Evolutionary conservation across 1,140 invertebrate species (phyloP), one percentile per base, ranked within the genome.

Genomic region (Camponotus floridanus): DNA sequence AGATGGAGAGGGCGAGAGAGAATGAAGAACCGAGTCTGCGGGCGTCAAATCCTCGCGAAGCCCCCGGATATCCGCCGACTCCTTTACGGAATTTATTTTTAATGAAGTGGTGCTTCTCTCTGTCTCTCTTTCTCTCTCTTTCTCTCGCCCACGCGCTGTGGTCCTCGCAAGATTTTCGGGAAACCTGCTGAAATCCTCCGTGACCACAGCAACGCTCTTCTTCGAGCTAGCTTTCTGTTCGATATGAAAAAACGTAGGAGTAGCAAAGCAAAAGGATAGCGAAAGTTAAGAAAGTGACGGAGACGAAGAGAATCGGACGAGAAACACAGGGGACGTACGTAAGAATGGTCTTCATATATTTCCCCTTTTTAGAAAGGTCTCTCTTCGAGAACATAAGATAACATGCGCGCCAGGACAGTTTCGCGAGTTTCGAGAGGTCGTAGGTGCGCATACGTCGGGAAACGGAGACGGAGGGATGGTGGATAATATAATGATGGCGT

Each of bases 401-500:
- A 88, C 61, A 68, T 21, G 74, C 68, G 81, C 83, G 73, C 59
- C 87, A 67, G 79, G 64, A 74, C 7, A 70, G 65, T 85, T 76
- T 81, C 76, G 88, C 87, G 74, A 86, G 71, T 83, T 83, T 84
- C 21, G 76, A 90, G 87, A 90, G 87, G 85, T 89, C 71, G 88
- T 89, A 89, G 88, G 88, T 90, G 88, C 92, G 89, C 87, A 91
- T 90, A 91, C 90, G 90, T 92, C 89, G 92, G 74, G 62, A 92
- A 91, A 81, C 79, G 79, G 79, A 92, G 90, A 92, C 90, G 89
- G 90, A 94, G 94, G 94, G 93, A 94, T 95, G 94, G 94, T 94
- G 94, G 95, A 94, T 95, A 95, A 95, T 95, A 95, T 95, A 95
- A 95, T 95, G 94, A 95, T 95, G 95, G 95, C 95, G 95, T 94